Percentiles rank a stretch among this genome's conserved stretches.
Evolutionary conservation across 2,113 vertebrate species (phyloP).

Genomic region (Xiphorhynchus elegans): DNA sequence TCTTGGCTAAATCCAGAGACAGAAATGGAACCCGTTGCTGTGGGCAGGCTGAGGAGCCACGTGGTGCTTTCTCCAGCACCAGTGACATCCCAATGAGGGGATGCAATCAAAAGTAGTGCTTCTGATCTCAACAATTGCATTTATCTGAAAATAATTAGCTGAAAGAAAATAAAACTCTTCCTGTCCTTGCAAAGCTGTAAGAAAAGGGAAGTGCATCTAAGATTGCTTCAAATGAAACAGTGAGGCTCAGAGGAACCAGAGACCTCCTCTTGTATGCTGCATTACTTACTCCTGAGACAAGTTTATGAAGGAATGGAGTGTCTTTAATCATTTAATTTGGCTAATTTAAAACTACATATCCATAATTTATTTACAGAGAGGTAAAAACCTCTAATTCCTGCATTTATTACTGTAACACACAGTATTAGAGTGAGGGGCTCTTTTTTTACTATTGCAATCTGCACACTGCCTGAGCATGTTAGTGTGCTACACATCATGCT

Average conservation of each 20-base stretch:
- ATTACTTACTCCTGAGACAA: conserved; percentile 73
- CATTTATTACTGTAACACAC: conserved; percentile 84
- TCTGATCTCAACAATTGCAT: conserved; percentile 3
- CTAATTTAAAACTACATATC: conserved; percentile 82
- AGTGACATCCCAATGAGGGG: background rate
- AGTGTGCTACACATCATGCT: conserved; percentile 71
- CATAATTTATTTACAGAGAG: conserved; percentile 83
- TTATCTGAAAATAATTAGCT: conserved; percentile 34
- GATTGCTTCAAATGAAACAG: conserved; percentile 37
- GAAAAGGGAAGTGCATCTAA: conserved; percentile 1
- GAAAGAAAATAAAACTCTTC: conserved; percentile 14
- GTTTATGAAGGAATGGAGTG: conserved; percentile 85
- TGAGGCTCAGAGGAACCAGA: conserved; percentile 30
- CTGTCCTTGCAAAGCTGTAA: background rate
- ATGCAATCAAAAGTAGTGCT: background rate
- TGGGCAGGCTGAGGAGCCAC: background rate
- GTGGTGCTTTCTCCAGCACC: background rate
- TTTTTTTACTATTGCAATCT: conserved; percentile 71
- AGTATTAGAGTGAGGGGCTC: conserved; percentile 68
- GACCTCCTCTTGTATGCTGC: conserved; percentile 12
- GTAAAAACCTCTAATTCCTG: conserved; percentile 85
- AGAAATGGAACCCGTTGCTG: background rate
- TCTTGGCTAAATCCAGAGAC: background rate
- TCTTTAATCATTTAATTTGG: conserved; percentile 89
- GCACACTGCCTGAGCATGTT: conserved; percentile 77